Evolutionary conservation across 1,140 invertebrate species (phyloP).

Genomic region (Thereuonema tuberculata): DNA sequence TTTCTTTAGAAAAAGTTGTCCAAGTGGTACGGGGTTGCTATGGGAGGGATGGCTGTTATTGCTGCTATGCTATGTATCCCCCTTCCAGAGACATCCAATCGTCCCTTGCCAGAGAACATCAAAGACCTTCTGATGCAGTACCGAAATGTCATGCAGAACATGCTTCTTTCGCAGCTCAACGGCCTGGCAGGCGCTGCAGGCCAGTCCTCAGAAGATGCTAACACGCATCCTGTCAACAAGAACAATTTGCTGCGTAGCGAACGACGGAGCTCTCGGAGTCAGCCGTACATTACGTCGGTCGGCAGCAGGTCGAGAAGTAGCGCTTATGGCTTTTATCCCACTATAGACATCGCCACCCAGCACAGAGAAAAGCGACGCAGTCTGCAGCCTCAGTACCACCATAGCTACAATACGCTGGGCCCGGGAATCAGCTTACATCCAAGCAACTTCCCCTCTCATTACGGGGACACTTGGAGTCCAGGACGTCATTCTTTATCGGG

Average conservation of each 20-base stretch:
- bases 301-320: background rate
- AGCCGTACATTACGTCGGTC: background rate
- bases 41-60: background rate
- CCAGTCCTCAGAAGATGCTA: background rate
- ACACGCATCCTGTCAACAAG: too few relatives aligned
- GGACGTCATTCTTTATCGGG: background rate
- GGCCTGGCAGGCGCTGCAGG: background rate
- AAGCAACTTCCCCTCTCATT: too few relatives aligned
- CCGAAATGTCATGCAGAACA: constrained; percentile 1
- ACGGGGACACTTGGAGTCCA: too few relatives aligned
- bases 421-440: too few relatives aligned
- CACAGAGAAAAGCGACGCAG: background rate
- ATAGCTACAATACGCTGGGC: too few relatives aligned
- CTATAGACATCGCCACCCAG: background rate
- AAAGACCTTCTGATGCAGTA: constrained; percentile 6
- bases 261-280: background rate
- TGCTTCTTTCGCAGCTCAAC: background rate
- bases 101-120: constrained; percentile 11
- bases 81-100: constrained; percentile 9
- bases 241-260: too few relatives aligned
- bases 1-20: background rate
- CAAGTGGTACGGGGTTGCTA: background rate
- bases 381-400: background rate
- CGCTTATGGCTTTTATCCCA: too few relatives aligned
- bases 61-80: constrained; percentile 3